phyloP scores from a whole-genome alignment of 2,888 invertebrate species.

The Elysia crispata region DNA sequence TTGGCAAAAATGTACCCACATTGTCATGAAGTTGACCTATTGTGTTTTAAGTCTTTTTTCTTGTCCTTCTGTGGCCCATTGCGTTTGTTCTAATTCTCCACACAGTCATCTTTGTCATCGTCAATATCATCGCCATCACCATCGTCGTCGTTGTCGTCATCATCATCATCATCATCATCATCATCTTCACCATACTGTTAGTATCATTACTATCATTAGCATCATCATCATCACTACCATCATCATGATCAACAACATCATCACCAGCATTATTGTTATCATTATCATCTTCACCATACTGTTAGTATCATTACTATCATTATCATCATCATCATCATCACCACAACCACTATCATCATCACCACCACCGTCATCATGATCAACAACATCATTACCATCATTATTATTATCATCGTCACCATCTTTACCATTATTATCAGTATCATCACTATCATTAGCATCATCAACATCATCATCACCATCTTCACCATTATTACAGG shows the following conservation, averaged over 20 bases:
- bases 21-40: too few relatives aligned
- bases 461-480: slow-evolving; percentile 15
- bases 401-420: slow-evolving; percentile 1
- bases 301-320: not conserved
- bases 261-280: not conserved
- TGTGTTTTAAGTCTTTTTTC: too few relatives aligned
- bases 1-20: too few relatives aligned
- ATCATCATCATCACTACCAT: slow-evolving; percentile 15
- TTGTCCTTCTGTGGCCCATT: too few relatives aligned
- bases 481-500: not conserved
- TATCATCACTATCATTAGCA: not conserved
- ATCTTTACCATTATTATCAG: not conserved
- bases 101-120: too few relatives aligned
- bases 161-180: slow-evolving; percentile 17
- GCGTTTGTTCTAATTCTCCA: too few relatives aligned
- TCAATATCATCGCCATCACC: too few relatives aligned
- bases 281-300: not conserved
- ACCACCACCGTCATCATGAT: too few relatives aligned
- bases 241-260: not conserved
- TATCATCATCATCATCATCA: slow-evolving; percentile 9
- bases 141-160: too few relatives aligned
- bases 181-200: not conserved
- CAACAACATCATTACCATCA: not conserved
- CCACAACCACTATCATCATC: not conserved
- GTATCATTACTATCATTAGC: not conserved